Base-by-base conservation (phyloP, 2,113 vertebrate species). In the Dascyllus trimaculatus region DNA sequence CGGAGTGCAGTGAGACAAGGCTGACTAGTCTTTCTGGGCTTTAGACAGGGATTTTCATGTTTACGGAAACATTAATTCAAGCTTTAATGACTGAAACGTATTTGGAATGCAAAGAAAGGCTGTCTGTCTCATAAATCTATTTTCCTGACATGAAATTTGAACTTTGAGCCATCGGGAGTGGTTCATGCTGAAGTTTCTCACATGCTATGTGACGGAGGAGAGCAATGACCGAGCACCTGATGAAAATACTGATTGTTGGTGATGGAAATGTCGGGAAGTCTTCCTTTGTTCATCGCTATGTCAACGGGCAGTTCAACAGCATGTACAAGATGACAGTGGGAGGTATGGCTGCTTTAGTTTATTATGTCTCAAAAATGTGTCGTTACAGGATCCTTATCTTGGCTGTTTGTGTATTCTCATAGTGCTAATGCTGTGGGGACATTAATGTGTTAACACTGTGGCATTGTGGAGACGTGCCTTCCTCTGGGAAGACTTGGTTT, bases 301-400 rank as follows among this genome's bases (percentile, higher is more conserved):
- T 95, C 18, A 93, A 95, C 65, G 96, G 96, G 84, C 93, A 91
- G 82, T 97, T 97, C 94, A 96, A 84, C 93, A 94, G 92, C 71
- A 91, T 93, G 46, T 97, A 97, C 95, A 97, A 96, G 70, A 94
- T 93, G 88, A 97, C 96, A 0, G 94, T 97, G 72, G 96, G 96
- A 91, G 96, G 96, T 97, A 92, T 86, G 93, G 1, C 52, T 25
- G 46, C 24, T 56, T 43, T 1, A 0, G 1, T 19, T 17, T 21
- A 1, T 17, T 14, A 1, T 11, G 22, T 35, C n/a, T 49, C 15
- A 8, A 49, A 49, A n/a, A 49, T 19, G 17, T 49, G 48, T 2
- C 18, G 1, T 3, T 48, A 19, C 19, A n/a, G 19, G 5, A 19
- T 49, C 14, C 4, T 43, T 11, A 40, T 40, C 38, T 40, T 40